phyloP scores from a whole-genome alignment of 2,888 invertebrate species.

The Oxycera nigricornis region DNA sequence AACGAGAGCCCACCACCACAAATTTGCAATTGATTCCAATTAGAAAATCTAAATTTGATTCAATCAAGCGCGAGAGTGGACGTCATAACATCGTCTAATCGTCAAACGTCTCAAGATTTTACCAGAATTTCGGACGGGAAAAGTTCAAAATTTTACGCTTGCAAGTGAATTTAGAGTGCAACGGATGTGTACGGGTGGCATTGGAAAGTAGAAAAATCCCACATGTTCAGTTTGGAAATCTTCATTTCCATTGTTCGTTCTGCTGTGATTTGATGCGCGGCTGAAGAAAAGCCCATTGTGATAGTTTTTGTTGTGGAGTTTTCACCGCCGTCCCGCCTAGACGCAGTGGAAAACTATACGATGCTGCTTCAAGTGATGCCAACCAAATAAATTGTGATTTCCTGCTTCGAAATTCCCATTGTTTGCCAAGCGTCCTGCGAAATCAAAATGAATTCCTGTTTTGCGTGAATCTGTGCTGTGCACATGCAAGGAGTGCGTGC shows the following conservation, averaged over 20 bases:
- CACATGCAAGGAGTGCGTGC: background rate
- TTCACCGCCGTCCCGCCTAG: background rate
- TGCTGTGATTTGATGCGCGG: no score
- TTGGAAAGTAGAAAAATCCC: no score
- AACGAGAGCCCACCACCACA: background rate
- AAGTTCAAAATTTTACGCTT: background rate
- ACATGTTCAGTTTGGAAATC: no score
- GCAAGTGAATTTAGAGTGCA: background rate
- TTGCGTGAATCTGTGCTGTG: background rate
- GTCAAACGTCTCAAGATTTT: background rate
- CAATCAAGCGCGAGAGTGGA: slow-evolving; percentile 27
- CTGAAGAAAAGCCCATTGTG: background rate
- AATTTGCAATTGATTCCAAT: slow-evolving; percentile 10
- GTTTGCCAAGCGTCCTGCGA: background rate
- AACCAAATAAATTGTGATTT: background rate
- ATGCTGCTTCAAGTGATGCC: background rate
- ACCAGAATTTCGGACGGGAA: background rate
- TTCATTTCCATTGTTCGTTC: no score
- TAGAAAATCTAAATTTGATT: slow-evolving; percentile 3
- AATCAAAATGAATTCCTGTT: background rate
- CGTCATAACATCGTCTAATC: slow-evolving; percentile 9
- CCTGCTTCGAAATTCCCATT: background rate
- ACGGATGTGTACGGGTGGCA: background rate
- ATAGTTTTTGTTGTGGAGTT: background rate
- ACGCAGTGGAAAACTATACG: background rate